A percentile compares a stretch with the other conserved stretches of the same genome.
Evolutionary conservation across 2,113 vertebrate genomes (phyloP).

Genomic region (Rhynchopsitta pachyrhyncha): DNA sequence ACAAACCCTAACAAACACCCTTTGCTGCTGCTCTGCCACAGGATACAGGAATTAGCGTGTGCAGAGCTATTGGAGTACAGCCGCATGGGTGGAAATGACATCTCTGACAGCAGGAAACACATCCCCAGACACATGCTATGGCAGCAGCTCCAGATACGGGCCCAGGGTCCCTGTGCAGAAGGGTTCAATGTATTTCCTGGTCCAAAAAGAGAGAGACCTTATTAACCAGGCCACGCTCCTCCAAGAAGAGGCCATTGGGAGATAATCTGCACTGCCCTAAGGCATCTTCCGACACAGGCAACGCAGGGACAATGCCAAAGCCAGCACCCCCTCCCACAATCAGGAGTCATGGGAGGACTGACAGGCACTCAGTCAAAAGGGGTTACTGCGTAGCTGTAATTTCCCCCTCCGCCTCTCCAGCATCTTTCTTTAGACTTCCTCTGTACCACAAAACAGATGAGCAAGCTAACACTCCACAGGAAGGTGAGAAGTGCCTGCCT

Average conservation of each 20-base stretch:
- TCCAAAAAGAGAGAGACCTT: background rate
- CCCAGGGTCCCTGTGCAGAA: background rate
- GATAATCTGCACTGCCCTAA: background rate
- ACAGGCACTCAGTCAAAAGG: background rate
- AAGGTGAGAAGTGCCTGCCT: conserved; percentile 50
- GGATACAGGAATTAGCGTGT: background rate
- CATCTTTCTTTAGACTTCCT: conserved; percentile 42
- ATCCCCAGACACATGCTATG: accelerated
- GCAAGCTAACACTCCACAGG: background rate
- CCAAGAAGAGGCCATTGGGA: background rate
- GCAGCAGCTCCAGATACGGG: background rate
- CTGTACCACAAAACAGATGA: conserved; percentile 35
- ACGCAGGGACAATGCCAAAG: background rate
- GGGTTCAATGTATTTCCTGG: background rate
- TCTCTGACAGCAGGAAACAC: no score
- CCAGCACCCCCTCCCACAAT: background rate
- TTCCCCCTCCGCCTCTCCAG: background rate
- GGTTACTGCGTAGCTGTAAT: background rate
- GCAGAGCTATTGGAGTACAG: background rate
- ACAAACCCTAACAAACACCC: background rate
- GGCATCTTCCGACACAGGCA: background rate
- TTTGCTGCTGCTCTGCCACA: background rate
- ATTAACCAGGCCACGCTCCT: background rate
- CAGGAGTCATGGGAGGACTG: background rate
- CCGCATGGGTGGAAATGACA: background rate